These are phyloP conservation scores for Ceratosolen fusciceps DNA, from an alignment of 1,140 invertebrate genomes.

Conservation along the genomic window DNA sequence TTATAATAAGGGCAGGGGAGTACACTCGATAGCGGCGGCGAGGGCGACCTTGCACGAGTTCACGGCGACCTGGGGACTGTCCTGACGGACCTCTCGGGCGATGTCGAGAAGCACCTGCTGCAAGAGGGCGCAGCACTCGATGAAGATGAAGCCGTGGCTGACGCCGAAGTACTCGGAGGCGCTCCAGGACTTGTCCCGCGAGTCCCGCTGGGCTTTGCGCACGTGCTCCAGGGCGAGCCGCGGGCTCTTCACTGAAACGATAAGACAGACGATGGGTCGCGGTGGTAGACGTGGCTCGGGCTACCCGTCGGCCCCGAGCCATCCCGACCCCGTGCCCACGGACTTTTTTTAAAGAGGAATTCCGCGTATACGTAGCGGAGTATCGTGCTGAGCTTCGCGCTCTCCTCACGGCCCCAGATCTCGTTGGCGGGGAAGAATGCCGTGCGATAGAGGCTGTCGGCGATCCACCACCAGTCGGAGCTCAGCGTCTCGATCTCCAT, in stretches of 20 bases:
- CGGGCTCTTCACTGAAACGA: conserved; percentile 57
- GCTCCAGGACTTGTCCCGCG: conserved; percentile 63
- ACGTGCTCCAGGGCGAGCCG: conserved; percentile 58
- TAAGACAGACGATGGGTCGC: background rate
- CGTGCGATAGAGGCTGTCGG: conserved; percentile 72
- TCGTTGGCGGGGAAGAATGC: conserved; percentile 65
- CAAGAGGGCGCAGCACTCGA: conserved; percentile 68
- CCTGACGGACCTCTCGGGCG: conserved; percentile 56
- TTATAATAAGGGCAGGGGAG: background rate
- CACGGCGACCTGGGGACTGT: conserved; percentile 66
- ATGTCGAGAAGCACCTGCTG: conserved; percentile 69
- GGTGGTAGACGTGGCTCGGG: background rate
- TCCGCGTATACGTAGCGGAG: conserved; percentile 73
- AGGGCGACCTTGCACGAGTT: conserved; percentile 69
- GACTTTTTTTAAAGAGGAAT: conserved; percentile 68
- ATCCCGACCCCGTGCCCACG: too few relatives aligned
- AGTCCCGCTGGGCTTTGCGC: conserved; percentile 55
- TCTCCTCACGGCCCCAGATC: conserved; percentile 67
- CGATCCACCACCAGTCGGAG: conserved; percentile 74
- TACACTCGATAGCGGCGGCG: conserved; percentile 68
- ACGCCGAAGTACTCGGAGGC: conserved; percentile 48
- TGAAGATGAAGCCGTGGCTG: conserved; percentile 65
- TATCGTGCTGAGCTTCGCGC: conserved; percentile 60
- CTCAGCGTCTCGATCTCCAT: conserved; percentile 58
- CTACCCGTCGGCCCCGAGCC: background rate